Evolutionary conservation across 1,140 invertebrate species (phyloP).

Genomic region (Drosophila subpulchrella): DNA sequence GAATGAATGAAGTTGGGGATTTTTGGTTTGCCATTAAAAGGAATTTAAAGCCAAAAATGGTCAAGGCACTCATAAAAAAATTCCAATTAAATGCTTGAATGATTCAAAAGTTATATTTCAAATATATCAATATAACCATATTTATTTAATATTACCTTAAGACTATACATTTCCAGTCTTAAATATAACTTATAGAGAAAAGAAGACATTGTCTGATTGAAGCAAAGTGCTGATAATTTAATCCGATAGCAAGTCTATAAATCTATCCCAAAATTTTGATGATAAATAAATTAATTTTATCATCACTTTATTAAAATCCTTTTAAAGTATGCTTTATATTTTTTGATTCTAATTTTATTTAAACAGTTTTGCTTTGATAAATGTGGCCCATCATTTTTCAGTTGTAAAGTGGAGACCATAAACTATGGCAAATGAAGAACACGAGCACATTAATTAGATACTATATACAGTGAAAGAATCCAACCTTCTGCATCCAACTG

Average conservation of each 20-base stretch:
- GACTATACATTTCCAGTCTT: too few species aligned
- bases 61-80: conserved; percentile 1
- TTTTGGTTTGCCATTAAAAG: conserved; percentile 29
- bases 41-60: conserved; percentile 31
- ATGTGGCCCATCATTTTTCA: conserved; percentile 16
- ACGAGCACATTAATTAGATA: conserved; percentile 59
- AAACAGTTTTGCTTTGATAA: conserved; percentile 1
- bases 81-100: conserved; percentile 24
- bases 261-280: too few species aligned
- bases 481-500: neutral
- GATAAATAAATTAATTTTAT: neutral
- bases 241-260: too few species aligned
- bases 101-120: neutral
- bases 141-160: neutral
- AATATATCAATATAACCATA: neutral
- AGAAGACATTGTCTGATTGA: too few species aligned
- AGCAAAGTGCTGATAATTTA: neutral
- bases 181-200: too few species aligned
- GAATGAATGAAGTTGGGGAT: conserved; percentile 32
- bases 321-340: neutral
- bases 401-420: conserved; percentile 15
- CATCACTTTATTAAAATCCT: neutral
- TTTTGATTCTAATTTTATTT: neutral
- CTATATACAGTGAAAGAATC: conserved; percentile 23
- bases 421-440: conserved; percentile 56